A percentile compares a stretch with the other conserved stretches of the same genome.
phyloP scores from a whole-genome alignment of 1,140 invertebrate genomes.

The Orchesella cincta region DNA sequence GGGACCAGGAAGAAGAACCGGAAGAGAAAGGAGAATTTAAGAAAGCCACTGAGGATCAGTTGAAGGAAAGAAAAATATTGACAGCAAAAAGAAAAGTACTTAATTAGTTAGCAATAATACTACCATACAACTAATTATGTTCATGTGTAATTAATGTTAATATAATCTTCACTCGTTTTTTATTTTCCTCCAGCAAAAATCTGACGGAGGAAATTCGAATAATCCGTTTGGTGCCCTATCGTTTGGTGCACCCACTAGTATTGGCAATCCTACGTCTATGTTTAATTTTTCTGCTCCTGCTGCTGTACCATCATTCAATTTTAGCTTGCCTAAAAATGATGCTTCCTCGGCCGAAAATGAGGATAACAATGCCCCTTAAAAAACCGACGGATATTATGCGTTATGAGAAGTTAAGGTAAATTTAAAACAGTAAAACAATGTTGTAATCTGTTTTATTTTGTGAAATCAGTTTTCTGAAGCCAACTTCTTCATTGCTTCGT shows the following conservation, averaged over 20 bases:
- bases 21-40: conserved; percentile 45
- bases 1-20: conserved; percentile 42
- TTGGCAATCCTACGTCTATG: no score
- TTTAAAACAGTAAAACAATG: no score
- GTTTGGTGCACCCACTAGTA: no score
- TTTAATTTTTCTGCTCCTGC: no score
- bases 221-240: conserved; percentile 14
- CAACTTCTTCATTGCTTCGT: not conserved
- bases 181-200: not conserved
- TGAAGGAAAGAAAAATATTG: conserved; percentile 42
- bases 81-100: conserved; percentile 37
- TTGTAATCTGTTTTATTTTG: no score
- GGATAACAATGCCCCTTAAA: no score
- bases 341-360: no score
- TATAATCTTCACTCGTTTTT: no score
- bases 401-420: no score
- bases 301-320: no score
- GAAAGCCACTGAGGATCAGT: conserved; percentile 25
- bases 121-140: not conserved
- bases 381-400: no score
- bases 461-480: not conserved
- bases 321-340: no score
- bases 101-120: not conserved
- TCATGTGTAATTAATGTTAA: not conserved
- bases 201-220: not conserved